Percentiles rank a stretch among this genome's conserved stretches.
These are phyloP conservation scores for Hypolimnas misippus DNA, from an alignment of 2,888 invertebrate genomes.

Conservation along the genomic window DNA sequence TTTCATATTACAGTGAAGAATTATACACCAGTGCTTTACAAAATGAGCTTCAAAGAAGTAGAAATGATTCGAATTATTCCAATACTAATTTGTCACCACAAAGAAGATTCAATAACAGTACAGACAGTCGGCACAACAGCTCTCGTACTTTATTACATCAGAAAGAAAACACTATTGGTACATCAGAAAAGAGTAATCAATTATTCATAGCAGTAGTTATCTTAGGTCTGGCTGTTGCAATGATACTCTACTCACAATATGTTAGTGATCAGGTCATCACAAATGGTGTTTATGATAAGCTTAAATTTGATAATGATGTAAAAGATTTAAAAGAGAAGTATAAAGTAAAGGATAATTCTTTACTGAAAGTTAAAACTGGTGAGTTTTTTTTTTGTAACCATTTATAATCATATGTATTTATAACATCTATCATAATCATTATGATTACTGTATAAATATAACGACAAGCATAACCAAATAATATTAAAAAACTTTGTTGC, in stretches of 20 bases:
- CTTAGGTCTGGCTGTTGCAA: slow-evolving; percentile 28
- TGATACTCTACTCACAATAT: slow-evolving; percentile 25
- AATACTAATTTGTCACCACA: slow-evolving; percentile 12
- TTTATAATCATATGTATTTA: too few species aligned
- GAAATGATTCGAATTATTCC: slow-evolving; percentile 17
- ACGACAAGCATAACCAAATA: not conserved
- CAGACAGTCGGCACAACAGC: not conserved
- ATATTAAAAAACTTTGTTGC: too few species aligned
- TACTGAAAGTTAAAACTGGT: slow-evolving; percentile 70
- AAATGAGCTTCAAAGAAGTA: slow-evolving; percentile 23
- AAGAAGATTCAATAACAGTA: slow-evolving; percentile 11
- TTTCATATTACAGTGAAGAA: slow-evolving; percentile 68
- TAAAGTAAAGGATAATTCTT: slow-evolving; percentile 60
- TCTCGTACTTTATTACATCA: not conserved
- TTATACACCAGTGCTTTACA: slow-evolving; percentile 35
- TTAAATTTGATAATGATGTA: slow-evolving; percentile 62
- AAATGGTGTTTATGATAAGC: slow-evolving; percentile 52
- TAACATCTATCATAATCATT: too few species aligned
- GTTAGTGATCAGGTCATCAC: slow-evolving; percentile 4
- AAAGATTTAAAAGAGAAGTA: slow-evolving; percentile 62
- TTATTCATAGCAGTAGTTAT: slow-evolving; percentile 5
- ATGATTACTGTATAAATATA: too few species aligned
- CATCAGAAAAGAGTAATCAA: not conserved
- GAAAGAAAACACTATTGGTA: not conserved
- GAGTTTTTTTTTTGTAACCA: too few species aligned